Percentiles rank a stretch among this genome's conserved stretches.
Conservation (phyloP, 1,140 invertebrate species). For the Pristionchus pacificus region DNA sequence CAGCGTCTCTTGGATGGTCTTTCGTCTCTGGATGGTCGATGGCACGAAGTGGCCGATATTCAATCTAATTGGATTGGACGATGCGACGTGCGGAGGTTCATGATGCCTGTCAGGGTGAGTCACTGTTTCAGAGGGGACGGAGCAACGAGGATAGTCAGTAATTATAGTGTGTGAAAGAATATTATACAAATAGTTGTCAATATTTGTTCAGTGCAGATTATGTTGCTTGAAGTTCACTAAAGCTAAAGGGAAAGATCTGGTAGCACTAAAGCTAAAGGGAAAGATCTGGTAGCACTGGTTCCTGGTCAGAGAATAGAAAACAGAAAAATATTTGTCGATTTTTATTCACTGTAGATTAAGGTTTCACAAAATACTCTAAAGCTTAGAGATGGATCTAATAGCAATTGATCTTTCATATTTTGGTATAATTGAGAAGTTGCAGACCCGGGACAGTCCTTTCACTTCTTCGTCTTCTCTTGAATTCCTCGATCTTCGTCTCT, state of each 20-base stretch:
- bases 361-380: too few species aligned
- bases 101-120: slow-evolving; percentile 66
- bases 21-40: slow-evolving; percentile 63
- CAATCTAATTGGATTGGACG: slow-evolving; percentile 94
- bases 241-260: slow-evolving; percentile 4
- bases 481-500: slow-evolving; percentile 38
- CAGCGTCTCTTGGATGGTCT: slow-evolving; percentile 69
- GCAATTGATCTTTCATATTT: too few species aligned
- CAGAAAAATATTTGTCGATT: too few species aligned
- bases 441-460: too few species aligned
- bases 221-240: slow-evolving; percentile 27
- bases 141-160: background rate
- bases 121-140: too few species aligned
- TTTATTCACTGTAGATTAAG: too few species aligned
- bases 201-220: too few species aligned
- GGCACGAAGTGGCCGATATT: slow-evolving; percentile 78
- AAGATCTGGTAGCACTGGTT: slow-evolving; percentile 20
- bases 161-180: background rate
- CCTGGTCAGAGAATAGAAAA: too few species aligned
- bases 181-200: too few species aligned
- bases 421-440: too few species aligned
- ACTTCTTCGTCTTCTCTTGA: slow-evolving; percentile 7
- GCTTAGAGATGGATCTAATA: too few species aligned
- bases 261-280: slow-evolving; percentile 19
- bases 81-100: slow-evolving; percentile 75